Conservation (phyloP, 2,888 invertebrate genomes). For the Phyllotreta striolata region DNA sequence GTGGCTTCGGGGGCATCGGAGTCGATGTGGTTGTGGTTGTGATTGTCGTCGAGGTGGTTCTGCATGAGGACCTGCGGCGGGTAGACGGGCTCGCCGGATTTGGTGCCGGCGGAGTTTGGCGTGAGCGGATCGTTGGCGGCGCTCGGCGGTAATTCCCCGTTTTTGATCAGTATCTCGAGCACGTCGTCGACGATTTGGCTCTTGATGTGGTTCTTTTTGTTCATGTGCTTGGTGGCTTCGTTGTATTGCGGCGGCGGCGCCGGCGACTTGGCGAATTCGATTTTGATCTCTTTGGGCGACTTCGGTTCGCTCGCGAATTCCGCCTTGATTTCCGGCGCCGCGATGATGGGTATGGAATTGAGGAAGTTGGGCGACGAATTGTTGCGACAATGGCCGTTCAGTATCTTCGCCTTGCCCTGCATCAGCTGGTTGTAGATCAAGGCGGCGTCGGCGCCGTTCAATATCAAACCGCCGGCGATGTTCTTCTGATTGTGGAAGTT, state of each 20-base stretch:
- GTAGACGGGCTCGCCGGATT: constrained; percentile 53
- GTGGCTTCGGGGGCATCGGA: constrained; percentile 59
- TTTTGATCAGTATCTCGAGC: constrained; percentile 90
- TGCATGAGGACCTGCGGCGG: constrained; percentile 51
- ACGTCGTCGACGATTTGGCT: constrained; percentile 92
- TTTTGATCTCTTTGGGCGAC: constrained; percentile 48
- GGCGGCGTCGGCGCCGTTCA: constrained; percentile 69
- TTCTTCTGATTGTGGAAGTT: constrained; percentile 62
- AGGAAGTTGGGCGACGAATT: constrained; percentile 69
- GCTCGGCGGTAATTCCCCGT: constrained; percentile 90
- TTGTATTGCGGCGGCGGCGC: constrained; percentile 69
- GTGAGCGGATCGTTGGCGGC: constrained; percentile 78
- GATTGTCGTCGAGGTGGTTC: constrained; percentile 45
- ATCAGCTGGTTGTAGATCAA: constrained; percentile 64
- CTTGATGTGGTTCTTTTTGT: constrained; percentile 63
- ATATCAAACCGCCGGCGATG: constrained; percentile 65
- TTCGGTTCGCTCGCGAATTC: constrained; percentile 44
- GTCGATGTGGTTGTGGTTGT: constrained; percentile 54
- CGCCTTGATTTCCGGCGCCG: constrained; percentile 50
- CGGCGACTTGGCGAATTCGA: constrained; percentile 60
- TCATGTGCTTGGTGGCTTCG: constrained; percentile 73
- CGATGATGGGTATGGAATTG: constrained; percentile 55
- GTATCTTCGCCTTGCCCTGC: constrained; percentile 61
- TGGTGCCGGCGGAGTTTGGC: constrained; percentile 61
- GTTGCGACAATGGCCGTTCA: constrained; percentile 64